Conservation (phyloP, 2,113 vertebrate species). For the Steatornis caripensis region DNA sequence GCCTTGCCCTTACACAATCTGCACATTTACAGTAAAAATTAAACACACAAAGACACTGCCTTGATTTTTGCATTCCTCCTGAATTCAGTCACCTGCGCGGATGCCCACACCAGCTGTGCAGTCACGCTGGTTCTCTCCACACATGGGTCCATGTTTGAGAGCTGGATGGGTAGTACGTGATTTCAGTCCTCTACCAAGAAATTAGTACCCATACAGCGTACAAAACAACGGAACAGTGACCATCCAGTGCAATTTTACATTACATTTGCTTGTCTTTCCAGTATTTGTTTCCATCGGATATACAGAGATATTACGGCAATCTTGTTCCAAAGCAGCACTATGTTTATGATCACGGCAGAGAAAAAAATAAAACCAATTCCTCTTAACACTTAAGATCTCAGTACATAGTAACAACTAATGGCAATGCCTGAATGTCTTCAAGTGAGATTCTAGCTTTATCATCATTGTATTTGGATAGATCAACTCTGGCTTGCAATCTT, state of each 20-base stretch:
- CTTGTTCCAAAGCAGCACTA: not conserved
- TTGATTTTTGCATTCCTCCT: not conserved
- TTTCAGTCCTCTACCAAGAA: not conserved
- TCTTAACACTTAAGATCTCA: not conserved
- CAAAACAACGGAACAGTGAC: accelerated
- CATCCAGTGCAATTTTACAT: not conserved
- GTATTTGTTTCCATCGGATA: not conserved
- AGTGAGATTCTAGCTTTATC: not conserved
- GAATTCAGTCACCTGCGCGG: not conserved
- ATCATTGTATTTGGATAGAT: not conserved
- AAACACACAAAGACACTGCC: not conserved
- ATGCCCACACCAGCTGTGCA: not conserved
- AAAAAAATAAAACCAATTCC: not conserved
- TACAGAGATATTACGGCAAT: not conserved
- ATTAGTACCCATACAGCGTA: accelerated
- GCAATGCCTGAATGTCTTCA: not conserved
- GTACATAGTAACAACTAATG: not conserved
- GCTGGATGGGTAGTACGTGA: accelerated
- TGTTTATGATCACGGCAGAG: not conserved
- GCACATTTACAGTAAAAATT: not conserved
- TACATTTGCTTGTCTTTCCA: not conserved
- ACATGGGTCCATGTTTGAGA: accelerated
- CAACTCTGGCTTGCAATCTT: not conserved
- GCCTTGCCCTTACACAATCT: not conserved
- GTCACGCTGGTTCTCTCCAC: not conserved